These are phyloP conservation scores for Leucozona laternaria DNA, from an alignment of 2,888 invertebrate genomes.

Conservation along the genomic window DNA sequence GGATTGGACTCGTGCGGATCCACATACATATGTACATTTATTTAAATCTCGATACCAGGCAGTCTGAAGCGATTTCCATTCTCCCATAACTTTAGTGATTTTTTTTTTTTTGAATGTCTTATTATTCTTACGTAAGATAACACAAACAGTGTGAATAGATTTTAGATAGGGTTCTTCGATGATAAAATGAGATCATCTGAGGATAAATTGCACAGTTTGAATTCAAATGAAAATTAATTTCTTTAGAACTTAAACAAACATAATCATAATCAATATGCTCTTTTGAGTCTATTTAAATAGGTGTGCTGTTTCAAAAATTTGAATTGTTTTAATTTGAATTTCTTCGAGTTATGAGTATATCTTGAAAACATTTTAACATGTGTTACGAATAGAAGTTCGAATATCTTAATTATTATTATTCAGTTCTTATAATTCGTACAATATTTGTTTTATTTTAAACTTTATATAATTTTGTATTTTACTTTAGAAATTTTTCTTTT, in stretches of 20 bases:
- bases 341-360: background rate
- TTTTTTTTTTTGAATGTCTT: background rate
- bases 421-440: too few relatives aligned
- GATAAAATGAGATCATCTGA: slow-evolving; percentile 31
- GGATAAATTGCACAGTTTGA: background rate
- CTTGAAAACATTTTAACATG: too few relatives aligned
- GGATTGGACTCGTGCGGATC: background rate
- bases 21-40: background rate
- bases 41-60: slow-evolving; percentile 19
- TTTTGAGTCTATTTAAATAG: background rate
- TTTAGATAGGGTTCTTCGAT: slow-evolving; percentile 2
- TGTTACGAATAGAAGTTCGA: too few relatives aligned
- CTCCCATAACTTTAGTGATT: background rate
- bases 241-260: background rate
- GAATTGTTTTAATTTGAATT: background rate
- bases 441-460: too few relatives aligned
- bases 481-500: too few relatives aligned
- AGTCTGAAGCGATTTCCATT: slow-evolving; percentile 25
- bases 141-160: background rate
- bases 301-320: background rate
- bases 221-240: background rate
- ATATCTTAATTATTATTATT: too few relatives aligned
- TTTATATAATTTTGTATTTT: too few relatives aligned
- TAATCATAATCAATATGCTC: background rate
- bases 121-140: slow-evolving; percentile 18